Evolutionary conservation across 2,113 vertebrate genomes (phyloP).

Genomic region (Coptodon bakossiorum): DNA sequence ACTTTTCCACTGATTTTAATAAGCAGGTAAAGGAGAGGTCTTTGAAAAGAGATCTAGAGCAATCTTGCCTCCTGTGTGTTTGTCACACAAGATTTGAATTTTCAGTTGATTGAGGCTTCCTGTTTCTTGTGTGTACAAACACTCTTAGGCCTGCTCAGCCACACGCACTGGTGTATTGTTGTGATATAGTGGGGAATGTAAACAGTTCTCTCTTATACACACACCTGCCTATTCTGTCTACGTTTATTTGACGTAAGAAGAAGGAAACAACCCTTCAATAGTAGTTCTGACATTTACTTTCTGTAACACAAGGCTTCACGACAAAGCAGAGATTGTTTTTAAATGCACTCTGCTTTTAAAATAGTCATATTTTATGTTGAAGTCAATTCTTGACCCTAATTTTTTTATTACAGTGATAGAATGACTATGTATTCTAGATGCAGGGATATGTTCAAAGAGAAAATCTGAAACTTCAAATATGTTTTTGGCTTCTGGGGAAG

Average conservation of each 20-base stretch:
- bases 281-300: background rate
- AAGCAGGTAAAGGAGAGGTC: background rate
- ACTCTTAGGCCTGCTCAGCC: background rate
- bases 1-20: slow-evolving; percentile 54
- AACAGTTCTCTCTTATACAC: background rate
- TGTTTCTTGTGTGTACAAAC: background rate
- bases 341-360: background rate
- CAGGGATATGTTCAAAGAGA: background rate
- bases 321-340: background rate
- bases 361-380: background rate
- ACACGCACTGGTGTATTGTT: background rate
- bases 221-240: background rate
- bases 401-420: background rate
- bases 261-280: background rate
- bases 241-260: background rate
- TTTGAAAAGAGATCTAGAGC: background rate
- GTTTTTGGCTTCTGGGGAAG: background rate
- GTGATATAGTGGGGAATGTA: background rate
- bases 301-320: background rate
- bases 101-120: background rate
- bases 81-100: background rate
- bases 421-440: background rate
- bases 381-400: background rate
- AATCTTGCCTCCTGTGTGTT: background rate
- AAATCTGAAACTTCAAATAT: background rate